Evolutionary conservation across 1,140 invertebrate species (phyloP), one percentile per base, ranked within the genome.

Genomic region (Nasonia vitripennis): DNA sequence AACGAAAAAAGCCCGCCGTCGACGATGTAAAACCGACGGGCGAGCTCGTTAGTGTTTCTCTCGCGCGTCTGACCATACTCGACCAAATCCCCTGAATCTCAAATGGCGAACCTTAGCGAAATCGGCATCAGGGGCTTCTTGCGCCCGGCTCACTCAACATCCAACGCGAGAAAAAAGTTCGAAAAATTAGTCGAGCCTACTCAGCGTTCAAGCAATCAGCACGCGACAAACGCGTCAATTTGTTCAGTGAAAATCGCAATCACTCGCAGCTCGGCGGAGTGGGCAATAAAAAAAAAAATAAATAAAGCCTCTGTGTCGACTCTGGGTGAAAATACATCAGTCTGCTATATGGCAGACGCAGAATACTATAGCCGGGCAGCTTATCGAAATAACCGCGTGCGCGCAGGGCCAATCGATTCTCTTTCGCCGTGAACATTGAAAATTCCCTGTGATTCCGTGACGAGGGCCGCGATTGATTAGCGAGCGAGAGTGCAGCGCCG

Each of bases 381-480:
- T 87, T 87, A 89, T 86, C 85, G 86, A 87, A 89, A 90, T 90
- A 89, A 89, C 89, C 86, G 87, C 78, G 34, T 6, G 9, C 3
- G 9, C 3, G 10, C 23, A 86, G 70, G 74, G 87, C 88, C 89
- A 90, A 92, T 92, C 90, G 89, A 91, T 88, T 89, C 90, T 89
- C 90, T 91, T 90, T 91, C 85, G 81, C 86, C 78, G 27, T 71
- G 82, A 86, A 84, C 87, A 81, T 81, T 81, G 67, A 70, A 81
- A 23, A 71, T 70, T 70, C n/a, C 86, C 91, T 91, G 89, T 91
- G 90, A 91, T 92, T 92, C 87, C n/a, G 23, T 12, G 88, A 87
- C 10, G 85, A 83, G 87, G 87, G 70, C 11, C 10, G 86, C 88
- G 89, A 91, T 92, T 91, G 90, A 92, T 93, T 91, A 90, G 89